Evolutionary conservation across 2,797 vertebrate genomes (phyloP), one percentile per base, ranked within the genome.

Genomic region (Sternarchorhynchus goeldii): DNA sequence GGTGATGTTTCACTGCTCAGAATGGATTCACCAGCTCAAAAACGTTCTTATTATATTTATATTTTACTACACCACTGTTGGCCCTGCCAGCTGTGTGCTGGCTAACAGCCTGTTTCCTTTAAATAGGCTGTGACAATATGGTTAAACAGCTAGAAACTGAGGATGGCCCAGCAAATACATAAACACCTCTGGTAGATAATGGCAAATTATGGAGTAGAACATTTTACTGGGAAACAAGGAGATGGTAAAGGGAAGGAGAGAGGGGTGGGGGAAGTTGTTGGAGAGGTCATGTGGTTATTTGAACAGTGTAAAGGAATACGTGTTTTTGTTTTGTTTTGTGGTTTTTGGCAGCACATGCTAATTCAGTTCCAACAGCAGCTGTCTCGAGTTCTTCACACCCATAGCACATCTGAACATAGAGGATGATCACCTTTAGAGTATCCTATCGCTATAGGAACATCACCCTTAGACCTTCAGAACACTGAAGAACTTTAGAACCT

Each of bases 21-120:
- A 94, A 94, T 94, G 93, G 93, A 94, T 93, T 92, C 93, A 92
- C 92, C 93, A 94, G 92, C 93, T 93, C 93, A 92, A 94, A 94
- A 93, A 94, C 92, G 91, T 91, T 92, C 93, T 93, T 93, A 94
- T 94, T 94, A 94, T 94, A 94, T 94, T 94, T 94, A 93, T 94
- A 94, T 94, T 94, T 94, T 94, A 94, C 93, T 94, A 93, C 92
- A 94, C 92, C 93, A 89, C 93, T 79, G 66, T 87, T 90, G 90
- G 84, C 88, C 88, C 79, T 92, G 93, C 92, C 93, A 93, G 92
- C 91, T 92, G 92, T 86, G 88, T 71, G 45, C 83, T 83, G 83
- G 84, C 79, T 82, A 84, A 83, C 87, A 85, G 85, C 75, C 82
- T 67, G 82, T 75, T 82, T 79, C 73, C 82, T 86, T 81, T 82